Evolutionary conservation across 1,140 invertebrate species (phyloP).

Genomic region (Adelges cooleyi): DNA sequence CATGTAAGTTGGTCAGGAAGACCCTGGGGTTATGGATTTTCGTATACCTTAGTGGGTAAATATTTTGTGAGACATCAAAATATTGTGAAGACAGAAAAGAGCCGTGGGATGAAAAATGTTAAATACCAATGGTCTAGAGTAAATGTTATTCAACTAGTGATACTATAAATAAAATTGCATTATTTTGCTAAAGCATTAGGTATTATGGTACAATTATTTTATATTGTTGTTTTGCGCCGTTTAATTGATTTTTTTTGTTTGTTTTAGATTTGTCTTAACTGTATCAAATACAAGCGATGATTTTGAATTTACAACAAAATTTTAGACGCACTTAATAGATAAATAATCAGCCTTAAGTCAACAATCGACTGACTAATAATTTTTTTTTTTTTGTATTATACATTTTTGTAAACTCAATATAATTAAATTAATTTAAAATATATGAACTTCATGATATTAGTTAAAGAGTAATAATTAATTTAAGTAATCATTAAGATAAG

Average conservation of each 20-base stretch:
- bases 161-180: no score
- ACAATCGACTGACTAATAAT: constrained; percentile 28
- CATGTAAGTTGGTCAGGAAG: no score
- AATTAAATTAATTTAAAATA: constrained; percentile 28
- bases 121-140: no score
- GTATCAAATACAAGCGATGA: neutral
- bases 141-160: no score
- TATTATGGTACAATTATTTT: neutral
- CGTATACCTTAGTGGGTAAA: no score
- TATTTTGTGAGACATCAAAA: no score
- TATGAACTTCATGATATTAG: constrained; percentile 27
- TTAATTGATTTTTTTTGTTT: no score
- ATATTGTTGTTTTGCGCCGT: no score
- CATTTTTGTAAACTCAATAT: constrained; percentile 28
- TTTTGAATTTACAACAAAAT: constrained; percentile 26
- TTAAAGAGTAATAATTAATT: constrained; percentile 26
- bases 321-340: constrained; percentile 27
- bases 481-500: constrained; percentile 29
- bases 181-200: no score
- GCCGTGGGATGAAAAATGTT: no score
- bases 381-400: constrained; percentile 28
- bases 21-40: no score
- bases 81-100: no score
- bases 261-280: constrained; percentile 23
- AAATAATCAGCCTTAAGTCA: constrained; percentile 27